Evolutionary conservation across 2,888 invertebrate genomes (phyloP).

Genomic region (Miltochrista miniata): DNA sequence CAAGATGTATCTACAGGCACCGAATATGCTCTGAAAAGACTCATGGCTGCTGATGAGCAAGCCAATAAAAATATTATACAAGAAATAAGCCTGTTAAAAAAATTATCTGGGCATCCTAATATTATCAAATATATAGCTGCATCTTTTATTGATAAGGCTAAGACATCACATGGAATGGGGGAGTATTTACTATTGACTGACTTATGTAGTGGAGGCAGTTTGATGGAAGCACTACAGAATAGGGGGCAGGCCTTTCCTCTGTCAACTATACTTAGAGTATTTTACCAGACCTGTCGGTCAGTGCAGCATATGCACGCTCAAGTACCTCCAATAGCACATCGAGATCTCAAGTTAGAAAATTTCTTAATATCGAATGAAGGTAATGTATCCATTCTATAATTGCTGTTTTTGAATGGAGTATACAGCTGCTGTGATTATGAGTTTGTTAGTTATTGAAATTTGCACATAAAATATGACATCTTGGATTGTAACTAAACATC

Average conservation of each 20-base stretch:
- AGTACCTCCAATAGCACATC: slow-evolving; percentile 95
- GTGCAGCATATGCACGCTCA: slow-evolving; percentile 97
- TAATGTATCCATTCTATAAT: slow-evolving; percentile 36
- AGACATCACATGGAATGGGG: slow-evolving; percentile 91
- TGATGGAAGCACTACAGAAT: slow-evolving; percentile 86
- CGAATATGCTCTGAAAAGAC: slow-evolving; percentile 96
- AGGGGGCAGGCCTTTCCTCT: slow-evolving; percentile 85
- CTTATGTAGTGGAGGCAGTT: slow-evolving; percentile 93
- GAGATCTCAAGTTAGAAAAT: slow-evolving; percentile 98
- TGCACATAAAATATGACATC: too few species aligned
- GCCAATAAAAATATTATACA: slow-evolving; percentile 90
- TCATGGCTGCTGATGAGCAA: slow-evolving; percentile 92
- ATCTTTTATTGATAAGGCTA: slow-evolving; percentile 90
- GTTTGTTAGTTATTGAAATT: too few species aligned
- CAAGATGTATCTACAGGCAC: slow-evolving; percentile 94
- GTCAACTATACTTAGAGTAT: slow-evolving; percentile 90
- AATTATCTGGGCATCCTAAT: slow-evolving; percentile 95
- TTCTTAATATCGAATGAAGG: slow-evolving; percentile 94
- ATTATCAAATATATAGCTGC: slow-evolving; percentile 96
- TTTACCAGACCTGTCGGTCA: slow-evolving; percentile 95
- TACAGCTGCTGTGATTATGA: too few species aligned
- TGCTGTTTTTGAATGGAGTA: too few species aligned
- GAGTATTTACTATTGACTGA: slow-evolving; percentile 97
- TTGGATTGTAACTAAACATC: too few species aligned
- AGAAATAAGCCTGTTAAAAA: slow-evolving; percentile 93